Percentiles rank a stretch among this genome's conserved stretches.
Conservation (phyloP, 2,888 invertebrate genomes). For the Hyposoter didymator region DNA sequence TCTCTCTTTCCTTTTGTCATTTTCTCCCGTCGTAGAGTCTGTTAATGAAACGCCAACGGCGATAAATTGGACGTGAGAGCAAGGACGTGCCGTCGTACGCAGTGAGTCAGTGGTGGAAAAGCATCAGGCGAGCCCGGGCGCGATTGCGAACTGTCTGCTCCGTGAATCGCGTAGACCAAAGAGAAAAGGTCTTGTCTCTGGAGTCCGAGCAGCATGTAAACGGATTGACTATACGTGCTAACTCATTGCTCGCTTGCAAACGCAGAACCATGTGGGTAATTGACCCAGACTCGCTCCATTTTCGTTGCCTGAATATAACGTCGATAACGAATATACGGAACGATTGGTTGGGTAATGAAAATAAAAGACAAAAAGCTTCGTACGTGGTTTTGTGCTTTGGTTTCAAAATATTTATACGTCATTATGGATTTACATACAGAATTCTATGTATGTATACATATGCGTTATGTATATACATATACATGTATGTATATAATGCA, state of each 20-base stretch:
- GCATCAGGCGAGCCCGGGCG: neutral
- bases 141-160: slow-evolving; percentile 27
- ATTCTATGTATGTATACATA: slow-evolving; percentile 63
- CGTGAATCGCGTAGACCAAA: slow-evolving; percentile 33
- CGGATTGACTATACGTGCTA: slow-evolving; percentile 29
- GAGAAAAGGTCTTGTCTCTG: slow-evolving; percentile 34
- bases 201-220: slow-evolving; percentile 38
- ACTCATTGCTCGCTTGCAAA: slow-evolving; percentile 30
- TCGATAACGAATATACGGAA: slow-evolving; percentile 5
- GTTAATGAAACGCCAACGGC: slow-evolving; percentile 60
- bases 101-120: slow-evolving; percentile 22
- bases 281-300: neutral
- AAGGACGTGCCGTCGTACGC: slow-evolving; percentile 30
- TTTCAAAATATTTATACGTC: slow-evolving; percentile 78
- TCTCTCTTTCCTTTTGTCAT: neutral
- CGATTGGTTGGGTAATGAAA: slow-evolving; percentile 13
- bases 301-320: neutral
- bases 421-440: slow-evolving; percentile 70
- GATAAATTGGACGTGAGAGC: slow-evolving; percentile 60
- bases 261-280: slow-evolving; percentile 7
- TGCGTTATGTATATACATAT: slow-evolving; percentile 16
- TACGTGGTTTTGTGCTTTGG: slow-evolving; percentile 44
- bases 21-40: slow-evolving; percentile 8
- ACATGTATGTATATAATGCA: slow-evolving; percentile 37
- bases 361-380: slow-evolving; percentile 39